These are phyloP conservation scores for Dynastes hyllus DNA, from an alignment of 2,888 invertebrate species.

Conservation along the genomic window DNA sequence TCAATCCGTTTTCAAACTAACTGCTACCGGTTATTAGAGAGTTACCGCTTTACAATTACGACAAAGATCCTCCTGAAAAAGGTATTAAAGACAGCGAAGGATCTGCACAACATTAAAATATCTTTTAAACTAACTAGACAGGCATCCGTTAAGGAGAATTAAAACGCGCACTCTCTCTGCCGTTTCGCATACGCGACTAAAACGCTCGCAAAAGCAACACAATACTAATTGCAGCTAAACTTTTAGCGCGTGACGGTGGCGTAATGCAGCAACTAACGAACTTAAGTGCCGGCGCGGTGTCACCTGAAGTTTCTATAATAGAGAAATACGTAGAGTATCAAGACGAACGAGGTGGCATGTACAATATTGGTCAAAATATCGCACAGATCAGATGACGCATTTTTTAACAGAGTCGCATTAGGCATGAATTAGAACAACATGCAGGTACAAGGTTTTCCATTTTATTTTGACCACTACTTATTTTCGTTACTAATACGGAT, in stretches of 20 bases:
- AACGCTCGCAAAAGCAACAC: conserved; percentile 20
- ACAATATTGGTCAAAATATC: not conserved
- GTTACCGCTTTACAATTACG: too few relatives aligned
- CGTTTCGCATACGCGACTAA: not conserved
- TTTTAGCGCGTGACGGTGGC: conserved; percentile 12
- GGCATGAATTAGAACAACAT: too few relatives aligned
- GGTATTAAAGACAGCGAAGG: too few relatives aligned
- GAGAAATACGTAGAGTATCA: not conserved
- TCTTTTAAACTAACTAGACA: conserved; percentile 2
- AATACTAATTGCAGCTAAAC: conserved; percentile 26
- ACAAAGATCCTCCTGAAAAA: too few relatives aligned
- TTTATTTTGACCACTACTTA: too few relatives aligned
- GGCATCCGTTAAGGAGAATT: not conserved
- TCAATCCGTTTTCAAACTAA: too few relatives aligned
- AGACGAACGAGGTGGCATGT: not conserved
- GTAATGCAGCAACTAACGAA: conserved; percentile 23
- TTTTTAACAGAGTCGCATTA: too few relatives aligned
- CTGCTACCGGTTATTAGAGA: too few relatives aligned
- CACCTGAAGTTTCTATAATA: not conserved
- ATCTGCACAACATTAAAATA: too few relatives aligned
- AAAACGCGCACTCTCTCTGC: not conserved
- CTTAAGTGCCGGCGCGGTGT: conserved; percentile 12
- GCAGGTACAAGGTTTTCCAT: too few relatives aligned
- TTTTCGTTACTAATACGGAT: too few relatives aligned
- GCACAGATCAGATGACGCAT: too few relatives aligned